Evolutionary conservation across 1,140 invertebrate genomes (phyloP).

Genomic region (Drosophila asahinai): DNA sequence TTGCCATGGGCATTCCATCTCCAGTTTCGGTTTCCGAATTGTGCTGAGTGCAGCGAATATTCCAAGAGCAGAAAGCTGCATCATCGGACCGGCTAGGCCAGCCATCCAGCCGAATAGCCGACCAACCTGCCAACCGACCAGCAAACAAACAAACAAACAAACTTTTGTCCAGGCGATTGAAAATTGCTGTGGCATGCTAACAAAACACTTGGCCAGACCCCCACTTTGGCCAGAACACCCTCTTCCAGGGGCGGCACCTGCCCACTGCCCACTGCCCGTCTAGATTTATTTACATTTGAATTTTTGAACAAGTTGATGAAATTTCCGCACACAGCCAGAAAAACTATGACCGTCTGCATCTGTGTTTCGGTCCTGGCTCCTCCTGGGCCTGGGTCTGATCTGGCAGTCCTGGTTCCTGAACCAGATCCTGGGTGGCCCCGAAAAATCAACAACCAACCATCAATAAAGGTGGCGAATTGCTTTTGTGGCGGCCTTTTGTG

Average conservation of each 20-base stretch:
- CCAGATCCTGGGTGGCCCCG: constrained; percentile 34
- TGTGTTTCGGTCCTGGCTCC: constrained; percentile 22
- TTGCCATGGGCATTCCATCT: constrained; percentile 9
- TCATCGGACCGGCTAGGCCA: constrained; percentile 34
- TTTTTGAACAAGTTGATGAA: constrained; percentile 83
- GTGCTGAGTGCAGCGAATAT: constrained; percentile 77
- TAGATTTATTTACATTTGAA: constrained; percentile 83
- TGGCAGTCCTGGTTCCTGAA: constrained; percentile 9
- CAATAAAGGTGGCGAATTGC: constrained; percentile 81
- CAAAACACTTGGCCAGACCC: constrained; percentile 69
- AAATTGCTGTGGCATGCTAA: constrained; percentile 79
- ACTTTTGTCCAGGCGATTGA: constrained; percentile 80
- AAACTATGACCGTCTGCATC: constrained; percentile 65
- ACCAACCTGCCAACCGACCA: constrained; percentile 35
- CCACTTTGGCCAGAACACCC: constrained; percentile 1
- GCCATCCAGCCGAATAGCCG: constrained; percentile 1
- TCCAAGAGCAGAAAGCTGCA: constrained; percentile 44
- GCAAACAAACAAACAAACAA: constrained; percentile 73
- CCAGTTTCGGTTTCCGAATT: constrained; percentile 27
- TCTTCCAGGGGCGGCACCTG: not conserved
- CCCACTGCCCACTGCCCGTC: constrained; percentile 39
- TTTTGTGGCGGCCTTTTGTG: constrained; percentile 81
- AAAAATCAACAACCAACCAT: constrained; percentile 60
- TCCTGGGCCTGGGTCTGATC: constrained; percentile 29
- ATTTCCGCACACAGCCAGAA: constrained; percentile 64